Evolutionary conservation across 2,888 invertebrate species (phyloP), one percentile per base, ranked within the genome.

Genomic region (Netelia melanura): DNA sequence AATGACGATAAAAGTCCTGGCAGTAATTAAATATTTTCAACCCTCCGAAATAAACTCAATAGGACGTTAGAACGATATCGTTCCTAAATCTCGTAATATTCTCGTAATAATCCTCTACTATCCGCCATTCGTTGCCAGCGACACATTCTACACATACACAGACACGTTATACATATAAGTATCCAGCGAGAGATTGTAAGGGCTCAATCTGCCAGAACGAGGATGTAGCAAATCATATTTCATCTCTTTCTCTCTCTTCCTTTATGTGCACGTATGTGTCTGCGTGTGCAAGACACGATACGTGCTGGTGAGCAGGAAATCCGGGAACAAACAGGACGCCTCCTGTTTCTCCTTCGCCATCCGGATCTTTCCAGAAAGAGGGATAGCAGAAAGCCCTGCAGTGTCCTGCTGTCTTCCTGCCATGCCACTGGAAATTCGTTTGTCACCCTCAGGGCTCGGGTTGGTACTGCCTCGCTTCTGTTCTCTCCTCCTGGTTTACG

Each of bases 381-480:
- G 14, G 48, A 48, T 30, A 64, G 56, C 10, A 38, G 21, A 76
- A 25, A n/a, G 17, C 25, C 54, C 38, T 10, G 75, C 6, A n/a
- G 14, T 44, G n/a, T 58, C 25, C 67, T 23, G 21, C 38, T 43
- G 25, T 67, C 56, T 76, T 43, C 56, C 44, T 44, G 80, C 72
- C 10, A 21, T 80, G 54, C 11, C 43, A 67, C 38, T 61, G 74
- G 56, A 64, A 72, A 80, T 80, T 72, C 65, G 80, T 72, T 74
- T 80, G 65, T 80, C 80, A 72, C 80, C 80, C 80, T 48, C 48
- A 44, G 65, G 71, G 56, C 43, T 62, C 52, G 38, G 38, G 38
- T 6, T 38, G 38, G 38, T 38, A 38, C 76, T 56, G 48, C 14
- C 30, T 65, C 64, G 11, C n/a, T 64, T 61, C 25, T 72, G 21